A percentile compares a stretch with the other conserved stretches of the same genome.
Conservation (phyloP, 1,140 invertebrate genomes). For the Chironomus striatipennis region DNA sequence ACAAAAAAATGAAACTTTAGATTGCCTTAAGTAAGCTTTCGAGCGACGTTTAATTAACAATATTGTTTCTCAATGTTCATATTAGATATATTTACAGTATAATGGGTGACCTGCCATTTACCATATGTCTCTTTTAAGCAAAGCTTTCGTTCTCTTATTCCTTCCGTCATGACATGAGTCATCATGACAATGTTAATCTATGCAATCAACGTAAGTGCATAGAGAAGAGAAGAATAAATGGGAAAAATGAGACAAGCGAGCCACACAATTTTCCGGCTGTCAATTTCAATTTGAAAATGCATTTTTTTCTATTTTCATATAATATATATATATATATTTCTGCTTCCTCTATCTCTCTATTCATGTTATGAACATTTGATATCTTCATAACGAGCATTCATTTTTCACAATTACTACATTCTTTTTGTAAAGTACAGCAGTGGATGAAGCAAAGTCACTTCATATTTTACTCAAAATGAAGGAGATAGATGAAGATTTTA, state of each 20-base stretch:
- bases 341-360: too few relatives aligned
- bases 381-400: not conserved
- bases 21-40: too few relatives aligned
- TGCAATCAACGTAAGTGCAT: constrained; percentile 4
- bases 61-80: too few relatives aligned
- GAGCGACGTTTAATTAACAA: too few relatives aligned
- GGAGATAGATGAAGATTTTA: not conserved
- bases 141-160: not conserved
- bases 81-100: too few relatives aligned
- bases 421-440: not conserved
- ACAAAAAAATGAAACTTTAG: too few relatives aligned
- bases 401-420: not conserved
- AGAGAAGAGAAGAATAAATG: not conserved
- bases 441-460: constrained; percentile 5
- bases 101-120: not conserved
- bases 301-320: not conserved
- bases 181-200: not conserved
- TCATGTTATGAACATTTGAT: not conserved
- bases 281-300: constrained; percentile 3
- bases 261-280: constrained; percentile 11
- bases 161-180: not conserved
- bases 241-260: not conserved
- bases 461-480: not conserved
- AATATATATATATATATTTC: too few relatives aligned
- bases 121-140: not conserved